Percentiles rank a stretch among this genome's conserved stretches.
These are phyloP conservation scores for Cydia fagiglandana DNA, from an alignment of 1,140 invertebrate species.

Conservation along the genomic window DNA sequence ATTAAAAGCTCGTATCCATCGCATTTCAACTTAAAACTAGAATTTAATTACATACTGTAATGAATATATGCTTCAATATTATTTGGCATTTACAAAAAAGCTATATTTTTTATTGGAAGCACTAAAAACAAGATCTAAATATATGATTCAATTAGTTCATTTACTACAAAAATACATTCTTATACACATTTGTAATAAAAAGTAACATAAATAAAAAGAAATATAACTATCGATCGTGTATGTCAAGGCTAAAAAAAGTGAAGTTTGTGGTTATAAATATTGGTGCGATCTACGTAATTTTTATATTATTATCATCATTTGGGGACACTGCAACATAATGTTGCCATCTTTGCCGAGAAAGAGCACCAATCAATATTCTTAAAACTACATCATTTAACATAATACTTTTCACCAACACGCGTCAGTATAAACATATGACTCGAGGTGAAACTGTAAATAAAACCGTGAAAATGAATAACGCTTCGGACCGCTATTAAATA, in stretches of 20 bases:
- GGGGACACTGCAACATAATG: no score
- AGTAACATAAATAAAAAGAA: neutral
- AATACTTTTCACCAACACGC: slow-evolving; percentile 24
- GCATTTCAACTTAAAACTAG: slow-evolving; percentile 42
- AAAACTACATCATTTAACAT: neutral
- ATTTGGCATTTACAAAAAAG: slow-evolving; percentile 50
- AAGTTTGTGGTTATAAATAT: neutral
- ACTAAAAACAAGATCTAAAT: slow-evolving; percentile 41
- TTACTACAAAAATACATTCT: slow-evolving; percentile 32
- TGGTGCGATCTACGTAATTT: no score
- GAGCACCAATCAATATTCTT: neutral
- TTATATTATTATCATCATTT: no score
- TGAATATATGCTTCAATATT: slow-evolving; percentile 36
- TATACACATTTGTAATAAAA: slow-evolving; percentile 23
- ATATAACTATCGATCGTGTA: neutral
- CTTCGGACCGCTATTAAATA: slow-evolving; percentile 5
- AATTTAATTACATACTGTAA: slow-evolving; percentile 37
- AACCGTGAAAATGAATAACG: neutral
- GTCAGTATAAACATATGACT: neutral
- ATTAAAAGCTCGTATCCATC: slow-evolving; percentile 49
- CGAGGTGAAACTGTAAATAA: no score
- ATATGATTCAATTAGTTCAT: slow-evolving; percentile 10
- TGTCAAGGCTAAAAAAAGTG: neutral
- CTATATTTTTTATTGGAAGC: slow-evolving; percentile 54
- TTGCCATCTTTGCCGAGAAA: no score